Evolutionary conservation across 2,888 invertebrate genomes (phyloP).

Genomic region (Dicyrtoma fusca): DNA sequence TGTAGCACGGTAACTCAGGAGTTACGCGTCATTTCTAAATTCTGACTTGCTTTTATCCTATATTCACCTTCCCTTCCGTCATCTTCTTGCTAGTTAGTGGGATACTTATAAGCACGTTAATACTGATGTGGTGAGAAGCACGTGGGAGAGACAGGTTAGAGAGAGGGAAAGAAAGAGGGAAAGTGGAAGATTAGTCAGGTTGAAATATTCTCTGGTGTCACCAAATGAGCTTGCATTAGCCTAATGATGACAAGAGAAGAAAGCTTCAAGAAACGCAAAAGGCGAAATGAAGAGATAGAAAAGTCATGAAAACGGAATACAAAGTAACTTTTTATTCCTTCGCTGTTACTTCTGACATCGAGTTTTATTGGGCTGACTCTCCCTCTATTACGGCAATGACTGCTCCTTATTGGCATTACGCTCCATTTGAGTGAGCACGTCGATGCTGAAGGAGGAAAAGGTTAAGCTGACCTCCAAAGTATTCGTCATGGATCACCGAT

Average conservation of each 20-base stretch:
- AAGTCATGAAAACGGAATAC: constrained; percentile 35
- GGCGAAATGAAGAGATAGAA: background rate
- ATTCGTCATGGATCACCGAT: constrained; percentile 22
- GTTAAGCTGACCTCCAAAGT: constrained; percentile 12
- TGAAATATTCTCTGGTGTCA: constrained; percentile 27
- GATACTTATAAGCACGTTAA: background rate
- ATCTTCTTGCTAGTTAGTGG: background rate
- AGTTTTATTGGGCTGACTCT: background rate
- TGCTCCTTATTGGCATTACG: constrained; percentile 6
- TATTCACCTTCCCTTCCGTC: background rate
- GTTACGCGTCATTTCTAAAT: too few relatives aligned
- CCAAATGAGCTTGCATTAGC: constrained; percentile 48
- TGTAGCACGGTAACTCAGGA: too few relatives aligned
- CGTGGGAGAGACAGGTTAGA: too few relatives aligned
- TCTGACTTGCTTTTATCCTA: constrained; percentile 6
- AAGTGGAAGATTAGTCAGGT: background rate
- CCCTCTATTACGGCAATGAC: background rate
- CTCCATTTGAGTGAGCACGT: too few relatives aligned
- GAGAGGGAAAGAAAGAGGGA: background rate
- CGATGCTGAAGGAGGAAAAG: background rate
- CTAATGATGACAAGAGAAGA: constrained; percentile 46
- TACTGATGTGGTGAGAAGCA: too few relatives aligned
- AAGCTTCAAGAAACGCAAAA: constrained; percentile 16
- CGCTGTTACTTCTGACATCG: background rate
- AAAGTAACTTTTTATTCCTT: constrained; percentile 22